Evolutionary conservation across 2,888 invertebrate genomes (phyloP).

Genomic region (Nezara viridula): DNA sequence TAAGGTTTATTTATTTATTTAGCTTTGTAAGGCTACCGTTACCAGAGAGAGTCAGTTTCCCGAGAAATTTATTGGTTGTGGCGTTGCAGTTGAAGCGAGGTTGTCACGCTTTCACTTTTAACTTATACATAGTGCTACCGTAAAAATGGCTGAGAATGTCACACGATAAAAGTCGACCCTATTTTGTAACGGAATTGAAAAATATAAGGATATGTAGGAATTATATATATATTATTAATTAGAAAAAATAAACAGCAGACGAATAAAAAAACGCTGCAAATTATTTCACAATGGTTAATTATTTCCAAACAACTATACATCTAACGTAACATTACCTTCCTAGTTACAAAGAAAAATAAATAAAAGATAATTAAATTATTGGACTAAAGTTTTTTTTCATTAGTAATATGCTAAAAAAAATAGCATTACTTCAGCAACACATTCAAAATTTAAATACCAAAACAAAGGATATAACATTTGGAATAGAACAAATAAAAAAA

Average conservation of each 20-base stretch:
- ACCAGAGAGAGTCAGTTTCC: neutral
- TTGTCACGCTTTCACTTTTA: constrained; percentile 46
- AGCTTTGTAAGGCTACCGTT: neutral
- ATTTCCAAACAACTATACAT: too few relatives aligned
- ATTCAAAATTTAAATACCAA: too few relatives aligned
- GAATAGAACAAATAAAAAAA: too few relatives aligned
- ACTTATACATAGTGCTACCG: constrained; percentile 11
- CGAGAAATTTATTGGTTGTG: constrained; percentile 17
- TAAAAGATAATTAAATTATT: too few relatives aligned
- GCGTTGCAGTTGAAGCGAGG: neutral
- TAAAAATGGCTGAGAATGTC: constrained; percentile 26
- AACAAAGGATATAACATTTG: too few relatives aligned
- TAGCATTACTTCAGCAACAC: too few relatives aligned
- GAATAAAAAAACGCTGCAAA: too few relatives aligned
- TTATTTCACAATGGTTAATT: too few relatives aligned
- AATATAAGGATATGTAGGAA: neutral
- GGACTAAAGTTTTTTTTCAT: too few relatives aligned
- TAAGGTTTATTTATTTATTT: neutral
- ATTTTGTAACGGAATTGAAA: neutral
- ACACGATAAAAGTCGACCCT: neutral
- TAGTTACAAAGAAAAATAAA: too few relatives aligned
- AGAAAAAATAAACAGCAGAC: neutral
- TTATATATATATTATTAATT: neutral
- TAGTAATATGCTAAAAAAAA: too few relatives aligned
- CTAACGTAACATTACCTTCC: too few relatives aligned